Conservation (phyloP, 23 tunicate genomes). For the Botrylloides violaceus region DNA sequence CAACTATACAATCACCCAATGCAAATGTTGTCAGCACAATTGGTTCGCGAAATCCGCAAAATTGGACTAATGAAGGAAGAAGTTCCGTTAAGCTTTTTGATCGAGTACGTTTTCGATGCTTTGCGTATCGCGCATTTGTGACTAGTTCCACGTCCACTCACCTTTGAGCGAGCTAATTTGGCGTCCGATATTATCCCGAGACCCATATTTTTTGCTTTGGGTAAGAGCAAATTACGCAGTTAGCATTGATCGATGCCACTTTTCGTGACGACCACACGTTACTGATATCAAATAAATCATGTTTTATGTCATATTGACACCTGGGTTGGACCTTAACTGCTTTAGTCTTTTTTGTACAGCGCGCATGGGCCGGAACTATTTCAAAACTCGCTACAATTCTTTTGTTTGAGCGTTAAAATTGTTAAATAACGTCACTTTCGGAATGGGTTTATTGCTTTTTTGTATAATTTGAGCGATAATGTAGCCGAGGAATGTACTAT, state of each 20-base stretch:
- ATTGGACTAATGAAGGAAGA: constrained; percentile 19
- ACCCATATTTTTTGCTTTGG: constrained; percentile 6
- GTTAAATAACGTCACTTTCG: too few relatives aligned
- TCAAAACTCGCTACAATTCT: too few relatives aligned
- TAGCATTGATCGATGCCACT: constrained; percentile 11
- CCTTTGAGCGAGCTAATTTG: neutral
- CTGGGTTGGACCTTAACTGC: too few relatives aligned
- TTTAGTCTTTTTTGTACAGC: too few relatives aligned
- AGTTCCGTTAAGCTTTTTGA: constrained; percentile 6
- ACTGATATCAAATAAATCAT: constrained; percentile 15
- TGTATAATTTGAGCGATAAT: too few relatives aligned
- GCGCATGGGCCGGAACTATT: too few relatives aligned
- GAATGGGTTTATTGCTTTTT: too few relatives aligned
- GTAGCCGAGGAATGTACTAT: too few relatives aligned
- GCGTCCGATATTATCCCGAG: neutral
- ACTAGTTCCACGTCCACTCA: neutral
- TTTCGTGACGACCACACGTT: constrained; percentile 19
- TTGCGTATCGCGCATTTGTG: neutral
- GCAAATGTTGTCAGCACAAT: neutral
- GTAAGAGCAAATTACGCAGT: constrained; percentile 1
- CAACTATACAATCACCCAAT: neutral
- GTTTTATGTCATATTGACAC: constrained; percentile 20
- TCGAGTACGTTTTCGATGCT: neutral
- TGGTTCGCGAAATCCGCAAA: neutral
- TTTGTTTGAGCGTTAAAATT: too few relatives aligned